Conservation (phyloP, 2,113 vertebrate species). For the Poeciliopsis prolifica region DNA sequence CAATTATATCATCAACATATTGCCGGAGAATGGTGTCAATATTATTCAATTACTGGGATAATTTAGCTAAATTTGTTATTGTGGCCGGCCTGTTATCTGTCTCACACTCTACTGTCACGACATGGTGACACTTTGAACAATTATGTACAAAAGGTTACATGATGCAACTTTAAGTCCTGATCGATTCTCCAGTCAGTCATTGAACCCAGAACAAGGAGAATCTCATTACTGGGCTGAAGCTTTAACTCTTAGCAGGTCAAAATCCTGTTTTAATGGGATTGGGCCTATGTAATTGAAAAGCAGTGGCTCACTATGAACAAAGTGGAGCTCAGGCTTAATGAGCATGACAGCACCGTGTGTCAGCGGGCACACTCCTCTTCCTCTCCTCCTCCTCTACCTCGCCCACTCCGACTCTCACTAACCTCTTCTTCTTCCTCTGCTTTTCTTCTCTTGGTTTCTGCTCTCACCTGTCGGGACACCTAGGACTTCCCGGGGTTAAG, state of each 20-base stretch:
- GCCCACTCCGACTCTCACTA: conserved; percentile 77
- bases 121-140: no score
- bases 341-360: conserved; percentile 53
- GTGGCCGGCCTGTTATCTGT: no score
- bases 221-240: conserved; percentile 60
- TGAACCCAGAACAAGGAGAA: conserved; percentile 60
- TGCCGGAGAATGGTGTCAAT: no score
- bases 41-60: no score
- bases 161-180: conserved; percentile 39
- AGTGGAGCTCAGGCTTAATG: conserved; percentile 63
- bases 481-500: conserved; percentile 99
- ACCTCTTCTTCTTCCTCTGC: conserved; percentile 83
- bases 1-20: no score
- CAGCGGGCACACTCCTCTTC: conserved; percentile 63
- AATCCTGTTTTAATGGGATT: conserved; percentile 68
- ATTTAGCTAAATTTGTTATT: no score
- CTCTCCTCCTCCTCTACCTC: conserved; percentile 73
- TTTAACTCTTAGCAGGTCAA: conserved; percentile 69
- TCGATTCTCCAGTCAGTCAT: conserved; percentile 60
- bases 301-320: conserved; percentile 62
- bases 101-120: no score
- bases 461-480: conserved; percentile 88
- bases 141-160: no score
- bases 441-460: conserved; percentile 81
- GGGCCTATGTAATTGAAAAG: conserved; percentile 67